These are phyloP conservation scores for Vulpes lagopus DNA, from an alignment of 2,113 vertebrate species.

Conservation along the genomic window DNA sequence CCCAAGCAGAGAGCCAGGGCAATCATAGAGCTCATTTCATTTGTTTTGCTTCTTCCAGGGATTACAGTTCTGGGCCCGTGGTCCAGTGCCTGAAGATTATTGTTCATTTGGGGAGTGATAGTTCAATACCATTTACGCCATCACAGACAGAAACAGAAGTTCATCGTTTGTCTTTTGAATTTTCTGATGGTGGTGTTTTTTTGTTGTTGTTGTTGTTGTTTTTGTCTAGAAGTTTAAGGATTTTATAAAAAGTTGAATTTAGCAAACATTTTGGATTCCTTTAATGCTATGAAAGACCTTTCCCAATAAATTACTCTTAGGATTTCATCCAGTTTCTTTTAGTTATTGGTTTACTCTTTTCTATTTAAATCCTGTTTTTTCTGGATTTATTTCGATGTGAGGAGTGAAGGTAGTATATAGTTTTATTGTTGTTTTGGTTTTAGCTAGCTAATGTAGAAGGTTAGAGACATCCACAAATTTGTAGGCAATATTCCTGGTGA, in stretches of 20 bases:
- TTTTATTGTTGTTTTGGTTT: background rate
- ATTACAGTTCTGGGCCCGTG: background rate
- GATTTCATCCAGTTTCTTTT: background rate
- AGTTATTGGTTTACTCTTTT: background rate
- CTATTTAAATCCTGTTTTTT: background rate
- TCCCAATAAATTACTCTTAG: background rate
- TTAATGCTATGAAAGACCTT: background rate
- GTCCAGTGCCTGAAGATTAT: background rate
- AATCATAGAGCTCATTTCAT: background rate
- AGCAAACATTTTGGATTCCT: background rate
- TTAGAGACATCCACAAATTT: background rate
- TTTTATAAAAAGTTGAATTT: background rate
- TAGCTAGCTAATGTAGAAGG: background rate
- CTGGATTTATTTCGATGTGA: background rate
- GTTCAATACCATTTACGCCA: background rate
- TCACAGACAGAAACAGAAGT: background rate
- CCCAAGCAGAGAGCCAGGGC: background rate
- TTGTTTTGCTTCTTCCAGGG: background rate
- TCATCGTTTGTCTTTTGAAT: background rate
- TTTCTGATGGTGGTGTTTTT: background rate
- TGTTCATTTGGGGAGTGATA: background rate
- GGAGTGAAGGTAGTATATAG: background rate
- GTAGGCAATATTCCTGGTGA: background rate
- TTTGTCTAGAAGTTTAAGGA: background rate
- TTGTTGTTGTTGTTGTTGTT: background rate